These are phyloP conservation scores for Tachyglossus aculeatus DNA, from an alignment of 2,797 vertebrate genomes.

Conservation along the genomic window DNA sequence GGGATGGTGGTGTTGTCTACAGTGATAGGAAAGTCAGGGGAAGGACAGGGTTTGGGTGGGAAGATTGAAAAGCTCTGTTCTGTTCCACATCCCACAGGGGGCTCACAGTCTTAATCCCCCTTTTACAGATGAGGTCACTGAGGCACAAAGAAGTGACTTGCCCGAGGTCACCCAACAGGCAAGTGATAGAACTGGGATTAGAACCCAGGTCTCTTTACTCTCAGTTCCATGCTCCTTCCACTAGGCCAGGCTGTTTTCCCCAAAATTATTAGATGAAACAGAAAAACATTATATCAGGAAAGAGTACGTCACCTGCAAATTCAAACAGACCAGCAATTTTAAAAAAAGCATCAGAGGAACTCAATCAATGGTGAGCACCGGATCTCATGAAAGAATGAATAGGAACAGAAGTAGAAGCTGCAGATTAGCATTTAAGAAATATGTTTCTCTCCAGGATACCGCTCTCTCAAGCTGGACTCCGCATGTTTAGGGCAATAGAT, in stretches of 20 bases:
- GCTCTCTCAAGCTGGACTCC: constrained; percentile 47
- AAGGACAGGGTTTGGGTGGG: too few relatives aligned
- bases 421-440: constrained; percentile 65
- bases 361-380: constrained; percentile 31
- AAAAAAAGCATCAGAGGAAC: constrained; percentile 48
- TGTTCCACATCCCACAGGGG: too few relatives aligned
- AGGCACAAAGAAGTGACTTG: background rate
- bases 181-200: background rate
- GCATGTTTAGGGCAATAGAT: constrained; percentile 39
- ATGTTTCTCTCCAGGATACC: constrained; percentile 57
- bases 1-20: too few relatives aligned
- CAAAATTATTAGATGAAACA: constrained; percentile 52
- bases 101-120: too few relatives aligned
- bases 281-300: constrained; percentile 48
- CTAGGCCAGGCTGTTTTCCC: background rate
- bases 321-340: constrained; percentile 48
- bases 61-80: too few relatives aligned
- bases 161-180: background rate
- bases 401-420: constrained; percentile 47
- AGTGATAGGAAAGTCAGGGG: too few relatives aligned
- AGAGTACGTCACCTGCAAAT: constrained; percentile 38
- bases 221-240: background rate
- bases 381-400: constrained; percentile 55
- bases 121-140: too few relatives aligned
- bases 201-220: background rate